phyloP scores from a whole-genome alignment of 2,888 invertebrate genomes.

The Silvanus unidentatus region DNA sequence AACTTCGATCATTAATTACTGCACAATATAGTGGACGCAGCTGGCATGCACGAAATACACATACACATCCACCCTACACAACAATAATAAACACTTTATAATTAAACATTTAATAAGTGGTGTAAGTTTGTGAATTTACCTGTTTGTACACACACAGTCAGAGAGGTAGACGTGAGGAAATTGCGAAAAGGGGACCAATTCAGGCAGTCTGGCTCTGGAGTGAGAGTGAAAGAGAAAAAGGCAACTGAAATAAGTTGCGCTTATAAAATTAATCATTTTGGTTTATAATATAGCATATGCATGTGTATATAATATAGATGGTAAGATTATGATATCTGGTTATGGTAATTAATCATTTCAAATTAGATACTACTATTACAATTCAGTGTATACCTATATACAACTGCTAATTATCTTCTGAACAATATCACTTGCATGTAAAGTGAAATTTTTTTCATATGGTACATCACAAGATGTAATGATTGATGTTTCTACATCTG shows the following conservation, averaged over 20 bases:
- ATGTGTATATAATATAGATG: slow-evolving; percentile 8
- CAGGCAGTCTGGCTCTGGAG: not conserved
- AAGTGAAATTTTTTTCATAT: slow-evolving; percentile 2
- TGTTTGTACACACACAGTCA: slow-evolving; percentile 5
- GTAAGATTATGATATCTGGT: slow-evolving; percentile 21
- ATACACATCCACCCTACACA: not conserved
- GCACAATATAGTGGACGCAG: slow-evolving; percentile 16
- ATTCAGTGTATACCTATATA: slow-evolving; percentile 19
- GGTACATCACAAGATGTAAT: too few species aligned
- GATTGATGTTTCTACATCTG: slow-evolving; percentile 1
- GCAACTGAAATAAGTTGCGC: slow-evolving; percentile 1
- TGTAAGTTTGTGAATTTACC: slow-evolving; percentile 15
- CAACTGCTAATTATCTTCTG: slow-evolving; percentile 37
- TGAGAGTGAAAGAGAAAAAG: not conserved
- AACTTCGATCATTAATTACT: slow-evolving; percentile 25
- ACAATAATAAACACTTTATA: slow-evolving; percentile 18
- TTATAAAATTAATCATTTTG: slow-evolving; percentile 7
- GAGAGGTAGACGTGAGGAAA: too few species aligned
- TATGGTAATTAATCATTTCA: slow-evolving; percentile 37
- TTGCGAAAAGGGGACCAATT: not conserved
- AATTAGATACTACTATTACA: slow-evolving; percentile 37
- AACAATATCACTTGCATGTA: slow-evolving; percentile 32
- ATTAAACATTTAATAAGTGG: slow-evolving; percentile 20
- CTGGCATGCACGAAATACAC: slow-evolving; percentile 21
- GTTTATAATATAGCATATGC: slow-evolving; percentile 2